These are phyloP conservation scores for Paedocypris sp. DNA, from an alignment of 2,113 vertebrate species.

Conservation along the genomic window DNA sequence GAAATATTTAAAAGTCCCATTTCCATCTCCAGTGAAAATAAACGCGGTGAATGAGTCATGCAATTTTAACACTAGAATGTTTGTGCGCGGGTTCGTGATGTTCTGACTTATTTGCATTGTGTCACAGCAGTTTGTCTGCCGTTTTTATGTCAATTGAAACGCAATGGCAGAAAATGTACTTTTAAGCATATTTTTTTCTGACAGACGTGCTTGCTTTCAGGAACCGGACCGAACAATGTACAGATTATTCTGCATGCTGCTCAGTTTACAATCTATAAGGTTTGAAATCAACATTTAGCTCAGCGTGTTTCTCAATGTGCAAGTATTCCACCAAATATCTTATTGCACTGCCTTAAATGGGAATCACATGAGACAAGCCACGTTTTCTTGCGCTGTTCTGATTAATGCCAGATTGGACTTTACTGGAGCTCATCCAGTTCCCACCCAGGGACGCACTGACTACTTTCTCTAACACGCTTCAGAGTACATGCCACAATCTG, in stretches of 20 bases:
- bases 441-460: slow-evolving; percentile 37
- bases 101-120: too few species aligned
- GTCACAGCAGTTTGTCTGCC: too few species aligned
- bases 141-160: too few species aligned
- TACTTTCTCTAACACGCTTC: slow-evolving; percentile 41
- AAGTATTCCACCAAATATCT: slow-evolving; percentile 21
- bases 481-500: slow-evolving; percentile 29
- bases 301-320: slow-evolving; percentile 4
- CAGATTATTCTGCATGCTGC: not conserved
- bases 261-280: not conserved
- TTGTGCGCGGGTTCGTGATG: not conserved
- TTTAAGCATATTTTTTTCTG: too few species aligned
- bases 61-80: not conserved
- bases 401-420: slow-evolving; percentile 60
- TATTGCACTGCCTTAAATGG: slow-evolving; percentile 64
- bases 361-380: slow-evolving; percentile 51
- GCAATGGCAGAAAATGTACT: too few species aligned
- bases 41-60: not conserved
- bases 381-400: slow-evolving; percentile 55
- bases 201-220: not conserved
- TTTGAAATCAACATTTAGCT: not conserved
- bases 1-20: not conserved
- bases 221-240: not conserved
- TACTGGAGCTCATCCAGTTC: slow-evolving; percentile 45
- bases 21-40: not conserved